A percentile compares a stretch with the other conserved stretches of the same genome.
Conservation (phyloP, 35 echinoderm and acorn worm species). For the Eucidaris tribuloides region DNA sequence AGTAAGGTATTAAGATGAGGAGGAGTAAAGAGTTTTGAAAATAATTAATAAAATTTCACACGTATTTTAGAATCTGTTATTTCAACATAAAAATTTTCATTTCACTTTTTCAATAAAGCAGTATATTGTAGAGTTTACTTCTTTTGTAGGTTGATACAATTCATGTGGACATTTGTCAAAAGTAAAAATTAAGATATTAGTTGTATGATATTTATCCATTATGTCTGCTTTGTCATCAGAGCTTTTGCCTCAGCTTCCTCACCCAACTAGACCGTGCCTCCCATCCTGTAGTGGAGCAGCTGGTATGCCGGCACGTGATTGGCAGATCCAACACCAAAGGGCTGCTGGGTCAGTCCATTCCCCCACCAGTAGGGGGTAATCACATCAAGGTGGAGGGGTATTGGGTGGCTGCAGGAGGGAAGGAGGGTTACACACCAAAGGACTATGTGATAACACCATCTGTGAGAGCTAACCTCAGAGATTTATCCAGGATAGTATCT, state of each 20-base stretch:
- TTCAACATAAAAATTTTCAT: too few species aligned
- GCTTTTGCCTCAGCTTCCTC: conserved; percentile 93
- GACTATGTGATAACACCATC: conserved; percentile 85
- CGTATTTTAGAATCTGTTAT: too few species aligned
- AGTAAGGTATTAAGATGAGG: too few species aligned
- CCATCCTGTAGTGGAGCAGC: conserved; percentile 79
- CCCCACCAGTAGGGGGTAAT: conserved; percentile 60
- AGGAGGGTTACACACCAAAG: conserved; percentile 42
- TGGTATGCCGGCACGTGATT: conserved; percentile 78
- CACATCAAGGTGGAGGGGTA: conserved; percentile 95
- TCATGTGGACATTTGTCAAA: too few species aligned
- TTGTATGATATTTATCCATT: too few species aligned
- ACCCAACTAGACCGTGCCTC: conserved; percentile 95
- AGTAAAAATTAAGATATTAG: too few species aligned
- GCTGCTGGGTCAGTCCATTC: conserved; percentile 81
- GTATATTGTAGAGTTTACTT: too few species aligned
- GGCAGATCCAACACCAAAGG: conserved; percentile 68
- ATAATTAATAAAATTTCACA: too few species aligned
- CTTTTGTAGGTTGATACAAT: too few species aligned
- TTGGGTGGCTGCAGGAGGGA: conserved; percentile 72
- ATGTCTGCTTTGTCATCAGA: conserved; percentile 43
- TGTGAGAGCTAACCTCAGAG: conserved; percentile 78
- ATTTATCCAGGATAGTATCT: conserved; percentile 81
- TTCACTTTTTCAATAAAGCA: too few species aligned
- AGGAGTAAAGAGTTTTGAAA: too few species aligned